These are phyloP conservation scores for Engystomops pustulosus DNA, from an alignment of 2,113 vertebrate genomes.

Conservation along the genomic window DNA sequence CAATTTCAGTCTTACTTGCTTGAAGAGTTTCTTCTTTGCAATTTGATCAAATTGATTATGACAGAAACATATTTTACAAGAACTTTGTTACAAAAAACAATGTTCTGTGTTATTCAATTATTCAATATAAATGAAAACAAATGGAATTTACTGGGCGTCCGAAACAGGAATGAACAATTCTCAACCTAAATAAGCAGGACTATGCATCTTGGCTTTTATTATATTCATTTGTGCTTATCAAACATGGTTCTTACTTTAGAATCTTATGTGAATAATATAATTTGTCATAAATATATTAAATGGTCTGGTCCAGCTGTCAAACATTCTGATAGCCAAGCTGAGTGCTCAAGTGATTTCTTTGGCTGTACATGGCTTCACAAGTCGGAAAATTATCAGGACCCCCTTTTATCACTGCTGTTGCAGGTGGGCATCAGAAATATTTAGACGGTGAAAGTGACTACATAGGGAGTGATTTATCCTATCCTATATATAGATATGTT, in stretches of 20 bases:
- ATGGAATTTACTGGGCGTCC: not conserved
- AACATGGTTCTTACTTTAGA: not conserved
- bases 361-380: no score
- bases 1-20: not conserved
- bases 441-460: no score
- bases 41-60: not conserved
- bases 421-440: no score
- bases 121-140: not conserved
- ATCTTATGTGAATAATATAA: not conserved
- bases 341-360: no score
- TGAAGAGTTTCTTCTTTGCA: not conserved
- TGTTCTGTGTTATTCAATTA: not conserved
- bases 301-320: not conserved
- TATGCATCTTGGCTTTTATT: not conserved
- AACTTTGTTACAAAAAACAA: not conserved
- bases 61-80: not conserved
- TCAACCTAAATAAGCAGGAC: not conserved
- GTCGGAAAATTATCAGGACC: no score
- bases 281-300: not conserved
- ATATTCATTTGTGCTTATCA: not conserved
- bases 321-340: not conserved
- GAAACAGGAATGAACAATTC: not conserved
- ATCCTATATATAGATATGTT: no score
- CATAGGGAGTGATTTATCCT: no score
- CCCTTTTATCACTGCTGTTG: no score